Evolutionary conservation across 1,140 invertebrate genomes (phyloP).

Genomic region (Scaptomyza montana): DNA sequence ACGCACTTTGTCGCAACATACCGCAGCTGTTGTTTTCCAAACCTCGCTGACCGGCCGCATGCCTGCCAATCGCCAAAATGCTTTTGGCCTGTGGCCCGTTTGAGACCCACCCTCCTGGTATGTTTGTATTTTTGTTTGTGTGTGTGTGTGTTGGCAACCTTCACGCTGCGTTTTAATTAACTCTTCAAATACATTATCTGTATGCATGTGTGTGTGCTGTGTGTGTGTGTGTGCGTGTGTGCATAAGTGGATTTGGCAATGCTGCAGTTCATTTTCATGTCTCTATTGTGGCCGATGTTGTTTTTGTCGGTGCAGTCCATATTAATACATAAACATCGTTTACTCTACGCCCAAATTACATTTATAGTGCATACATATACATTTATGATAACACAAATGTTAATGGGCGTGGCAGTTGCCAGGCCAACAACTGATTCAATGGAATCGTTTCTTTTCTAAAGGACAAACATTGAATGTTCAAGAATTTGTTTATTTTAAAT

Average conservation of each 20-base stretch:
- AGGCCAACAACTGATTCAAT: neutral
- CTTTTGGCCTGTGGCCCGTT: too few species aligned
- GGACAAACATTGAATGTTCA: too few species aligned
- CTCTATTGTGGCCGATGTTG: constrained; percentile 19
- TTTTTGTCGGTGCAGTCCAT: neutral
- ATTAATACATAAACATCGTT: constrained; percentile 28
- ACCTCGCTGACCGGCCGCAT: neutral
- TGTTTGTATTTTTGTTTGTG: too few species aligned
- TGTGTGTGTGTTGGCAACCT: constrained; percentile 18
- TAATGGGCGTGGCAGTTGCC: constrained; percentile 5
- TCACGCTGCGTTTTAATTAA: constrained; percentile 61
- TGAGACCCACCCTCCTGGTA: too few species aligned
- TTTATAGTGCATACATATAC: constrained; percentile 3
- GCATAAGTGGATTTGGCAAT: constrained; percentile 24
- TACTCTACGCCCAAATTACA: constrained; percentile 27
- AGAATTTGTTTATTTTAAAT: too few species aligned
- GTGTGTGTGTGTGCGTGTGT: constrained; percentile 5
- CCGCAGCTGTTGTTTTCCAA: neutral
- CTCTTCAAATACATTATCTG: constrained; percentile 49
- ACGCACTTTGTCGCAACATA: too few species aligned
- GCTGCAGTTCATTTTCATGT: constrained; percentile 40
- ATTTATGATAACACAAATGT: constrained; percentile 5
- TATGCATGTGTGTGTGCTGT: neutral
- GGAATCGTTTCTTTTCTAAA: too few species aligned
- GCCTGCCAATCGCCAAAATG: constrained; percentile 1